Base-by-base conservation (phyloP, 2,797 vertebrate genomes). In the Peromyscus aztecus region DNA sequence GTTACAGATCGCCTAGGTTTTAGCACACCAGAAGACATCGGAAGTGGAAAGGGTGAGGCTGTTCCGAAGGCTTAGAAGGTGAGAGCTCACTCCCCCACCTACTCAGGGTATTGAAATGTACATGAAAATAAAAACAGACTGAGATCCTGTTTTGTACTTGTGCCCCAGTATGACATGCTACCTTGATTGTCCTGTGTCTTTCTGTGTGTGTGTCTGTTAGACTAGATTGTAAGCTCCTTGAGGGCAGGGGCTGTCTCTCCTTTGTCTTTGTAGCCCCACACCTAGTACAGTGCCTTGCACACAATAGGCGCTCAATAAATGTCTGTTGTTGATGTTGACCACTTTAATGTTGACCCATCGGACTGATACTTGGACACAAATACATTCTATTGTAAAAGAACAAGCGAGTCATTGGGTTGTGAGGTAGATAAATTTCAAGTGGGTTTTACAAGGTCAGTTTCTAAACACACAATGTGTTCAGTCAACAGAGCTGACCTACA, bases 251-350 rank as follows among this genome's bases (percentile, higher is more conserved):
- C 94, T 86, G 11, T 95, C 94, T 93, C 80, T 95, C 73, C 34
- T 96, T 82, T 86, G 85, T 97, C 93, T 97, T 80, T 97, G 97
- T 96, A 97, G 89, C 90, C 93, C 69, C 31, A 27, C 75, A 85
- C 89, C 95, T 89, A 97, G 92, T 67, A 91, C 83, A 96, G 97
- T 97, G 97, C 96, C 97, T 98, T 97, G 97, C 88, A 96, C 86
- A 97, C 91, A 96, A 94, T 94, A 94, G 97, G 96, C 91, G 1
- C 96, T 95, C 88, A 97, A 97, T 98, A 97, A 98, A 98, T 90
- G 93, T 97, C 96, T 98, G 95, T 97, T 97, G 96, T 92, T 97
- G 55, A 90, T 90, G 59, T 95, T 52, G 65, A 95, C 65, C 29
- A 93, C 84, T 83, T 78, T 90, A 80, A 90, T 88, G 57, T 78